These are phyloP conservation scores for Anser brachyrhynchus DNA, from an alignment of 2,113 vertebrate genomes.

Conservation along the genomic window DNA sequence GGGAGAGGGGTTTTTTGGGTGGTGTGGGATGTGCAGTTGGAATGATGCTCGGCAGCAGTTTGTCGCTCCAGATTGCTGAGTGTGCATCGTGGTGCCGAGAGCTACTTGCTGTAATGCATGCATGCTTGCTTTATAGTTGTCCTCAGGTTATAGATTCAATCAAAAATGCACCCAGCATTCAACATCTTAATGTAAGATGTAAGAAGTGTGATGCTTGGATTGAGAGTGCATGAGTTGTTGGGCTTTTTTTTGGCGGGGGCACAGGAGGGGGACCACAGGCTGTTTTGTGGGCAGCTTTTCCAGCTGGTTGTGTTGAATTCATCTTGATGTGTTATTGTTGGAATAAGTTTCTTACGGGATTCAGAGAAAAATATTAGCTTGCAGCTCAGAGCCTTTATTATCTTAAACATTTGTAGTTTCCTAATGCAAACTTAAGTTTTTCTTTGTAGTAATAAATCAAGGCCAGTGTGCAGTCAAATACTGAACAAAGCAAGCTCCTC, in stretches of 20 bases:
- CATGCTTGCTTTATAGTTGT: neutral
- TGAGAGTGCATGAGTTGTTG: neutral
- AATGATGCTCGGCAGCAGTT: fast-evolving
- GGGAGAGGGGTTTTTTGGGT: neutral
- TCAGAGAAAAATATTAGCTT: neutral
- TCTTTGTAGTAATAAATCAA: neutral
- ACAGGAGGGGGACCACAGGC: neutral
- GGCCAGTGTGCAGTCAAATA: neutral
- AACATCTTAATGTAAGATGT: too few species aligned
- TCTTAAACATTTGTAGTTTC: neutral
- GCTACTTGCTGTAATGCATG: fast-evolving
- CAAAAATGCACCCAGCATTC: neutral
- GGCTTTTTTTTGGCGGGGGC: neutral
- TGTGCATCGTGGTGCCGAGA: neutral
- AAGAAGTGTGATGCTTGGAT: neutral
- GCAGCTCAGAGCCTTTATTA: neutral
- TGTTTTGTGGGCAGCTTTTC: neutral
- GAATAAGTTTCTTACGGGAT: neutral
- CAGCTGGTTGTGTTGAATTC: neutral
- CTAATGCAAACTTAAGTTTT: neutral
- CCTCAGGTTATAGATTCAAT: neutral
- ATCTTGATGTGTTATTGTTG: neutral
- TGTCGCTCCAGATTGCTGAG: neutral
- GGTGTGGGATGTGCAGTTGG: fast-evolving
- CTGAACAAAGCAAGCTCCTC: neutral